Percentiles rank a stretch among this genome's conserved stretches.
These are phyloP conservation scores for Catocala fraxini DNA, from an alignment of 2,888 invertebrate genomes.

Conservation along the genomic window DNA sequence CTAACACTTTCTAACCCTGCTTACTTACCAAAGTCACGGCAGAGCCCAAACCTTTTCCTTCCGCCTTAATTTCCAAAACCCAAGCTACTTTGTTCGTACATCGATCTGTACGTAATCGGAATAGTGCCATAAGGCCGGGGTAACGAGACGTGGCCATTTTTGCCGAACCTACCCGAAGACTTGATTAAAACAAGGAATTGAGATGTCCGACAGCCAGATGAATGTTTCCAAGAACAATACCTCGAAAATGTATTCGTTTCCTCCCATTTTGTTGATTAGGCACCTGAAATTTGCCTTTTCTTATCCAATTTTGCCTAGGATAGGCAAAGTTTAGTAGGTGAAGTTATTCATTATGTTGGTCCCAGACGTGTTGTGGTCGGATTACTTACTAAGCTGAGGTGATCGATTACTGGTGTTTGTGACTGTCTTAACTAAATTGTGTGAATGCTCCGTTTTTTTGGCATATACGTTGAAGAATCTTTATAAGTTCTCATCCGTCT, in stretches of 20 bases:
- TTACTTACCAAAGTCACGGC: not conserved
- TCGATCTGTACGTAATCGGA: constrained; percentile 42
- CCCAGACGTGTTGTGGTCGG: not conserved
- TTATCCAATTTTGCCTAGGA: constrained; percentile 2
- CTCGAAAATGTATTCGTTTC: constrained; percentile 33
- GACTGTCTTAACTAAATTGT: not conserved
- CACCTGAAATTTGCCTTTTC: constrained; percentile 11
- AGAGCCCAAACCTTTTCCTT: not conserved
- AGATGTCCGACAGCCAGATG: constrained; percentile 46
- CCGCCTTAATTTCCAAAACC: not conserved
- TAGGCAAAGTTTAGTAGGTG: not conserved
- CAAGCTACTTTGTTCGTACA: constrained; percentile 6
- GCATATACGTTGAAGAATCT: too few relatives aligned
- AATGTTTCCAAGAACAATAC: constrained; percentile 36
- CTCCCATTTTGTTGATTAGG: constrained; percentile 37
- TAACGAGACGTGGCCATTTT: constrained; percentile 57
- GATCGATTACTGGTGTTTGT: constrained; percentile 8
- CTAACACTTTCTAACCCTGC: too few relatives aligned
- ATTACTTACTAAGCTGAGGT: constrained; percentile 2
- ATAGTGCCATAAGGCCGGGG: constrained; percentile 48
- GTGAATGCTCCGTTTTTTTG: not conserved
- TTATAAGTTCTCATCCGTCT: too few relatives aligned
- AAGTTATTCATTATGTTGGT: too few relatives aligned
- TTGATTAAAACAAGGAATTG: constrained; percentile 63
- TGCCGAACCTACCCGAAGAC: constrained; percentile 46